These are phyloP conservation scores for Thamnaconus septentrionalis DNA, from an alignment of 2,113 vertebrate genomes.

Conservation along the genomic window DNA sequence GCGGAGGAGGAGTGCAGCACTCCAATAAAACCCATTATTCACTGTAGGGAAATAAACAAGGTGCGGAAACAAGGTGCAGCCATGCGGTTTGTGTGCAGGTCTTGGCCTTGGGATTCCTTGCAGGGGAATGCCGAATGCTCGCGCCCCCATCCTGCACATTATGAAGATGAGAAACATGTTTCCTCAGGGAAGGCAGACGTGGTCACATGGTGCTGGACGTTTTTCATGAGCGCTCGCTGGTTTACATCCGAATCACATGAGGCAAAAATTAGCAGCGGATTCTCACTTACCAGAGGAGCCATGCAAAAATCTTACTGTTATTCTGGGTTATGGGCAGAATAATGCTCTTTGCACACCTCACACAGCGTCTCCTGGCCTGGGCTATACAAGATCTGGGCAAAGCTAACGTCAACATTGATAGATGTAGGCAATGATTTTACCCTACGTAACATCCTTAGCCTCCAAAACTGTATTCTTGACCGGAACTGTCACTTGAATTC, in stretches of 20 bases:
- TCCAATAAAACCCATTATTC: conserved; percentile 34
- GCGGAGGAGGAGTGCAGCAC: background rate
- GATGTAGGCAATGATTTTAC: no score
- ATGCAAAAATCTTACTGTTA: no score
- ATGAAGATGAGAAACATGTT: conserved; percentile 39
- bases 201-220: conserved; percentile 30
- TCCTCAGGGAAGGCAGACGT: conserved; percentile 21
- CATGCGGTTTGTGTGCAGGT: conserved; percentile 29
- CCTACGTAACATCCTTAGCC: no score
- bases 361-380: no score
- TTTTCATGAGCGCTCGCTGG: conserved; percentile 3
- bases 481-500: no score
- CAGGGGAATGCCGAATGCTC: conserved; percentile 20
- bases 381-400: no score
- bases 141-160: background rate
- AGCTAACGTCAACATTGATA: no score
- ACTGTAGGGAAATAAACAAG: conserved; percentile 38
- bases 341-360: no score
- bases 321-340: no score
- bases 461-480: no score
- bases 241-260: conserved; percentile 48
- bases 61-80: conserved; percentile 18
- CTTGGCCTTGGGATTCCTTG: conserved; percentile 36
- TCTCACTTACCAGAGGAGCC: no score
- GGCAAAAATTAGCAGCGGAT: conserved; percentile 7